A percentile compares a stretch with the other conserved stretches of the same genome.
Evolutionary conservation across 2,113 vertebrate species (phyloP).

Genomic region (Garra rufa): DNA sequence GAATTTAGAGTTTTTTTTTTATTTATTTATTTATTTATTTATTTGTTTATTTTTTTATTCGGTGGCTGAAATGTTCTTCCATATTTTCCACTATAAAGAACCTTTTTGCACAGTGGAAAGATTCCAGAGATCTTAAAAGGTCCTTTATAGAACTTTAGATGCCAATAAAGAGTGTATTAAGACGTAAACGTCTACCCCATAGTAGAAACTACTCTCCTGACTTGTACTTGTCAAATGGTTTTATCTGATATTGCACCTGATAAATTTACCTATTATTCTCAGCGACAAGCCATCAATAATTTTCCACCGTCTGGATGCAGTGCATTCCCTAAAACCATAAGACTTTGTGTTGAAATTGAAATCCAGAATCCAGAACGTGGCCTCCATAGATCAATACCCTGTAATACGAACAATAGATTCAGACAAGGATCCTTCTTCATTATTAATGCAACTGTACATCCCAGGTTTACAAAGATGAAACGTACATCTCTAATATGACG

Average conservation of each 20-base stretch:
- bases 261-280: not conserved
- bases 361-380: not conserved
- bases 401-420: not conserved
- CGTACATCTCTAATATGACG: not conserved
- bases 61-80: no score
- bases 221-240: not conserved
- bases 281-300: not conserved
- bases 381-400: constrained; percentile 19
- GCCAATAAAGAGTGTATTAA: not conserved
- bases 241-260: constrained; percentile 1
- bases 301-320: not conserved
- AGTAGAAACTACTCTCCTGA: not conserved
- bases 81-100: not conserved
- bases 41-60: no score
- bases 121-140: not conserved
- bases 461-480: not conserved
- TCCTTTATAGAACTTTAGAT: not conserved
- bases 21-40: no score
- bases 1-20: no score
- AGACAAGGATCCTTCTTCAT: not conserved
- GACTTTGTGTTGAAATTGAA: constrained; percentile 16
- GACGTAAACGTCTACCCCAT: not conserved
- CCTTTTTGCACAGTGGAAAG: not conserved
- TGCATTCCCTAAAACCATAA: not conserved
- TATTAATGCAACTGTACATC: constrained; percentile 18